Conservation (phyloP, 1,140 invertebrate genomes). For the Orchestia grillus region DNA sequence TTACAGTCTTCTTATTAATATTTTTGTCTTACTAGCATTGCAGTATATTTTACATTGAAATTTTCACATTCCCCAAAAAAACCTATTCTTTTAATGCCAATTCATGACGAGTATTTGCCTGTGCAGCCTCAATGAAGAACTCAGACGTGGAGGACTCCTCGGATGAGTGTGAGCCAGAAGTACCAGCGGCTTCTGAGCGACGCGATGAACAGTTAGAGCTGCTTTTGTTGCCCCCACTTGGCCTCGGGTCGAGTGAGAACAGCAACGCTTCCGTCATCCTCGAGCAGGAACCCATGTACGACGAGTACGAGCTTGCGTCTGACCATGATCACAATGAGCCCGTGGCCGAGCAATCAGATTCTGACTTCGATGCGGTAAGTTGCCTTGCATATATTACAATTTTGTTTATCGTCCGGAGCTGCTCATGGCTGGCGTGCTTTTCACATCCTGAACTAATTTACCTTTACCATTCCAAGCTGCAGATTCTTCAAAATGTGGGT, state of each 20-base stretch:
- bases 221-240: not conserved
- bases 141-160: not conserved
- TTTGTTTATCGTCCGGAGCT: not conserved
- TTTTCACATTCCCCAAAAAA: not conserved
- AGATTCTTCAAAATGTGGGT: too few relatives aligned
- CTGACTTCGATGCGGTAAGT: constrained; percentile 23
- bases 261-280: not conserved
- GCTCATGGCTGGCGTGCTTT: too few relatives aligned
- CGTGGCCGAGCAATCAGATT: not conserved
- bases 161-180: not conserved
- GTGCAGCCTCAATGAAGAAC: not conserved
- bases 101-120: not conserved
- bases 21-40: not conserved
- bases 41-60: not conserved
- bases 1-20: not conserved
- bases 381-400: not conserved
- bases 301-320: constrained; percentile 28
- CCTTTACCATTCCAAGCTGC: not conserved
- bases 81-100: not conserved
- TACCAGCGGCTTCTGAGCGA: not conserved
- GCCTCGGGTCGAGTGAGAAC: not conserved
- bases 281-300: not conserved
- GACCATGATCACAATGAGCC: not conserved
- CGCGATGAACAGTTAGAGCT: not conserved
- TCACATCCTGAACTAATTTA: not conserved